These are phyloP conservation scores for Diprion similis DNA, from an alignment of 1,140 invertebrate genomes.

Conservation along the genomic window DNA sequence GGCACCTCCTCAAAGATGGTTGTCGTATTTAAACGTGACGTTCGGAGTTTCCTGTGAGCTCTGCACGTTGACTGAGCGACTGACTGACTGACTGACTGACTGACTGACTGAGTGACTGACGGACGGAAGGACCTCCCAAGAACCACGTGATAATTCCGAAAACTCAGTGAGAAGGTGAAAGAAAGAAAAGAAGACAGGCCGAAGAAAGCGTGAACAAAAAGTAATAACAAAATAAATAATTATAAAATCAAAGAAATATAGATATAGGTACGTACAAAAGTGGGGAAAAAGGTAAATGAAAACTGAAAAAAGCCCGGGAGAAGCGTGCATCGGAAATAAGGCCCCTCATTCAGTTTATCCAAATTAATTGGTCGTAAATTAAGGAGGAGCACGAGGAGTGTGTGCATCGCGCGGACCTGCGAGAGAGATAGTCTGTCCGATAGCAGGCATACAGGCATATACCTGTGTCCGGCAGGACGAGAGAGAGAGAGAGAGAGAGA, in stretches of 20 bases:
- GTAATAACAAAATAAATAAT: not conserved
- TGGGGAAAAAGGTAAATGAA: not conserved
- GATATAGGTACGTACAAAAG: no score
- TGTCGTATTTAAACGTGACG: not conserved
- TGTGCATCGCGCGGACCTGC: not conserved
- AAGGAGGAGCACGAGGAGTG: slow-evolving; percentile 45
- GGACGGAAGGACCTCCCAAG: no score
- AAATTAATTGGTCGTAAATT: slow-evolving; percentile 65
- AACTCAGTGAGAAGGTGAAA: no score
- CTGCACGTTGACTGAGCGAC: not conserved
- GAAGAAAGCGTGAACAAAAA: not conserved
- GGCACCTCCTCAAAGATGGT: not conserved
- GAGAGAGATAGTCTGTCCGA: slow-evolving; percentile 20
- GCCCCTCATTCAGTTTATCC: slow-evolving; percentile 59
- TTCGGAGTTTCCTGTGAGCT: not conserved
- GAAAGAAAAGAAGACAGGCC: no score
- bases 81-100: not conserved
- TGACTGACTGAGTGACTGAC: not conserved
- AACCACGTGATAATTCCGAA: no score
- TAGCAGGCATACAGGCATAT: slow-evolving; percentile 6
- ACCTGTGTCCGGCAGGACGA: not conserved
- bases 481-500: slow-evolving; percentile 14
- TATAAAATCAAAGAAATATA: not conserved
- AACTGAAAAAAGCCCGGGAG: not conserved
- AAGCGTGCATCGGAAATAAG: slow-evolving; percentile 59